Evolutionary conservation across 2,888 invertebrate species (phyloP), one percentile per base, ranked within the genome.

Genomic region (Drosophila borealis): DNA sequence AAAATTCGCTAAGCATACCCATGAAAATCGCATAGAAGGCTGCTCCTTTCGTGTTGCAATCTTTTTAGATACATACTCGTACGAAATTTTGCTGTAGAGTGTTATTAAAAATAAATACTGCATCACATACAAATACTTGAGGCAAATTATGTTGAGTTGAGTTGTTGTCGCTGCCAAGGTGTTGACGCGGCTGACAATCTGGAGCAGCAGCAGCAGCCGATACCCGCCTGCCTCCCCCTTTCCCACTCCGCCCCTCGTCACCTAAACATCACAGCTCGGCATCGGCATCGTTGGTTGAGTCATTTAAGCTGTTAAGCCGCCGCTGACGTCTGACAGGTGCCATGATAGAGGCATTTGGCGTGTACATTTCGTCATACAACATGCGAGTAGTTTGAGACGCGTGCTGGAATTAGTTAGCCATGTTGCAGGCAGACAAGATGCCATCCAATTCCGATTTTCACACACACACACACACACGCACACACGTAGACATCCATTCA

Each of bases 291-390:
- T 33, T 44, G 29, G 41, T 59, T 76, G 69, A 74, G 61, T 70
- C 76, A 69, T 76, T 78, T 80, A 80, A 81, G 81, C 84, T 78
- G 70, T 66, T 83, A 82, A 83, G 81, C 73, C 70, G 73, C 78
- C 75, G 57, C 62, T 81, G 82, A 82, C 78, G 74, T 48, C 80
- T 76, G 82, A 84, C 82, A 83, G 82, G 82, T 84, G 82, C 79
- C 76, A 68, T 61, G 65, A 62, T 74, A 66, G 51, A 75, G 65
- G 63, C 59, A 72, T 80, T 75, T 54, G 57, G 62, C 54, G 56
- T 56, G 60, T 51, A 67, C 73, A 84, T 81, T 81, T 78, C 80
- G 56, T 80, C 76, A 78, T 69, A 76, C 10, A 17, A 17, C 56
- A 42, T 11, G 13, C 44, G 21, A 36, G 11, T 61, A 17, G 84